Evolutionary conservation across 2,113 vertebrate genomes (phyloP).

Genomic region (Pangasianodon gigas): DNA sequence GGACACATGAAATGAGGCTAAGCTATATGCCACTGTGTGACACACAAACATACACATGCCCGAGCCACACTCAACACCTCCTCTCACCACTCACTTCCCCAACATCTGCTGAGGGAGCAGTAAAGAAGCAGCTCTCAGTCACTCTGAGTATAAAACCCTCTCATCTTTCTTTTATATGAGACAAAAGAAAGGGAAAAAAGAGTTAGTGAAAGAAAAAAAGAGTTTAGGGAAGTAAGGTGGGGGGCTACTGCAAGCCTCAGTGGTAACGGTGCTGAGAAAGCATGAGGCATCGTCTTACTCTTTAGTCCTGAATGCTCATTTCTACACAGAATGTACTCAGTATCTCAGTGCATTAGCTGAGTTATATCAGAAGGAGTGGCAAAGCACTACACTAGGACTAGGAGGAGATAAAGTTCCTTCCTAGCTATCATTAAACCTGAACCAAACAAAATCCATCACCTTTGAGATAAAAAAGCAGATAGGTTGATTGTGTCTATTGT

Average conservation of each 20-base stretch:
- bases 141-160: constrained; percentile 8
- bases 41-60: constrained; percentile 25
- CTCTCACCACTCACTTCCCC: constrained; percentile 29
- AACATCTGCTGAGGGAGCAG: constrained; percentile 33
- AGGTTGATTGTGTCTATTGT: neutral
- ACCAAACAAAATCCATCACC: constrained; percentile 18
- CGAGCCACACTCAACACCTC: constrained; percentile 12
- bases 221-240: too few relatives aligned
- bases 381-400: neutral
- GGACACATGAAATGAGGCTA: constrained; percentile 37
- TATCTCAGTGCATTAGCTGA: constrained; percentile 39
- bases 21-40: constrained; percentile 38
- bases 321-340: constrained; percentile 12
- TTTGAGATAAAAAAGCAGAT: constrained; percentile 9
- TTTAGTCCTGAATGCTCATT: neutral
- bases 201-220: neutral
- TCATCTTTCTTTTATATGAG: constrained; percentile 37
- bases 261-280: constrained; percentile 12
- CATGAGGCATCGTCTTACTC: neutral
- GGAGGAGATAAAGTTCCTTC: constrained; percentile 21
- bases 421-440: constrained; percentile 1
- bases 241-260: constrained; percentile 1
- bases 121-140: constrained; percentile 17
- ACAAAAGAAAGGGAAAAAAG: constrained; percentile 19
- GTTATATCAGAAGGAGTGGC: constrained; percentile 34